A percentile compares a stretch with the other conserved stretches of the same genome.
Conservation (phyloP, 2,797 vertebrate genomes). For the Acomys russatus region DNA sequence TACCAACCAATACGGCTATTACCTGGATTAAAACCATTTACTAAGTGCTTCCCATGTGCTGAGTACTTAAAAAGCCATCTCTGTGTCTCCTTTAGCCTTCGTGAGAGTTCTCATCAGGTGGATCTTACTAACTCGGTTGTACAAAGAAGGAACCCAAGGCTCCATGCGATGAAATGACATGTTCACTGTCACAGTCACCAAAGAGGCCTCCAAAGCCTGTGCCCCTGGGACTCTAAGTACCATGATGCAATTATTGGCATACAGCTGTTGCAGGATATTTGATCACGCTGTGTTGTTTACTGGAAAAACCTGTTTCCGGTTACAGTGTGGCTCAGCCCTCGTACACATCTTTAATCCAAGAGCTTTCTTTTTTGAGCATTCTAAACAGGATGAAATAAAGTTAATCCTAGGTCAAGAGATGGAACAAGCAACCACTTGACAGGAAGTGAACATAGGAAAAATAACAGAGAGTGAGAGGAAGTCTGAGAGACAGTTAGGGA, state of each 20-base stretch:
- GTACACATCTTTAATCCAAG: too few species aligned
- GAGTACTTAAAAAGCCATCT: not conserved
- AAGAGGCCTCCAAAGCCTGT: not conserved
- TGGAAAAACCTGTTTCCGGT: too few species aligned
- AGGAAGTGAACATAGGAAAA: too few species aligned
- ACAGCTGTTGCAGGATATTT: not conserved
- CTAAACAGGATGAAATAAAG: too few species aligned
- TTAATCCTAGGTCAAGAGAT: too few species aligned
- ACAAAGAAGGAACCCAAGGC: not conserved
- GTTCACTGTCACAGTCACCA: not conserved
- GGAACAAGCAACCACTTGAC: too few species aligned
- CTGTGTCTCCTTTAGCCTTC: not conserved
- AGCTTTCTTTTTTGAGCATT: too few species aligned
- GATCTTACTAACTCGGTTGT: not conserved
- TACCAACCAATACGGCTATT: not conserved
- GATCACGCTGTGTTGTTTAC: too few species aligned
- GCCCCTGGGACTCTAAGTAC: not conserved
- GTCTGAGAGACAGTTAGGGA: too few species aligned
- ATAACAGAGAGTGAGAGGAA: too few species aligned
- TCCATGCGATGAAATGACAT: fast-evolving
- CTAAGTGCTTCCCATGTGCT: not conserved
- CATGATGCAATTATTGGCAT: not conserved
- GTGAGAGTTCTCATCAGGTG: not conserved
- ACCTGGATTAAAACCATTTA: not conserved
- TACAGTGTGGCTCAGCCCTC: too few species aligned